Conservation (phyloP, 2,113 vertebrate species). For the Zootoca vivipara region DNA sequence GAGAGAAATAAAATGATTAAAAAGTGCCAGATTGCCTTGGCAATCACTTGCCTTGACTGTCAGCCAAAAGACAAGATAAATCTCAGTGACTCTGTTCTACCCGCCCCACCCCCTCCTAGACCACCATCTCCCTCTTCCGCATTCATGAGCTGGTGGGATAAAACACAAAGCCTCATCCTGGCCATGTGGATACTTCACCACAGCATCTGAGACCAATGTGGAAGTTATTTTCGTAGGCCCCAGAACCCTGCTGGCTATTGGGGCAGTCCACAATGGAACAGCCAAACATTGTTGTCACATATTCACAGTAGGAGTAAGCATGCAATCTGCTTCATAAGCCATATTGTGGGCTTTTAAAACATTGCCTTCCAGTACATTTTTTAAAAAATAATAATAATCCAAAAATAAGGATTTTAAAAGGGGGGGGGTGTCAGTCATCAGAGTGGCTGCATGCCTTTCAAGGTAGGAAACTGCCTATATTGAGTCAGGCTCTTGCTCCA, state of each 20-base stretch:
- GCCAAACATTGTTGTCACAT: too few species aligned
- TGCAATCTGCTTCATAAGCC: background rate
- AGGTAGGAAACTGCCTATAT: too few species aligned
- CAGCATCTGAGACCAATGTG: background rate
- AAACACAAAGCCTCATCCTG: slow-evolving; percentile 46
- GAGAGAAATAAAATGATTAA: slow-evolving; percentile 98
- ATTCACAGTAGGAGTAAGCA: background rate
- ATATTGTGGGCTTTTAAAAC: background rate
- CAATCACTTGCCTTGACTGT: slow-evolving; percentile 84
- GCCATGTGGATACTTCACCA: background rate
- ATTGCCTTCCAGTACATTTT: too few species aligned
- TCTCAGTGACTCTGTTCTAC: slow-evolving; percentile 75
- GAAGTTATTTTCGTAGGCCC: background rate
- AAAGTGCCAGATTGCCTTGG: slow-evolving; percentile 89
- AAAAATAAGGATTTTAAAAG: too few species aligned
- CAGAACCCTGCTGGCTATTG: too few species aligned
- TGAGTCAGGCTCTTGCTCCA: too few species aligned
- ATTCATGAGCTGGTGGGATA: slow-evolving; percentile 65
- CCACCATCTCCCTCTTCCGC: background rate
- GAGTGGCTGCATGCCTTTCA: background rate
- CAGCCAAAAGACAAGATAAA: slow-evolving; percentile 81
- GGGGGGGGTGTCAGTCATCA: background rate
- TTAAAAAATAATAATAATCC: background rate
- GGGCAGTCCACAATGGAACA: too few species aligned
- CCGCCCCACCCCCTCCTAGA: background rate